Evolutionary conservation across 2,888 invertebrate genomes (phyloP).

Genomic region (Amorpha juglandis): DNA sequence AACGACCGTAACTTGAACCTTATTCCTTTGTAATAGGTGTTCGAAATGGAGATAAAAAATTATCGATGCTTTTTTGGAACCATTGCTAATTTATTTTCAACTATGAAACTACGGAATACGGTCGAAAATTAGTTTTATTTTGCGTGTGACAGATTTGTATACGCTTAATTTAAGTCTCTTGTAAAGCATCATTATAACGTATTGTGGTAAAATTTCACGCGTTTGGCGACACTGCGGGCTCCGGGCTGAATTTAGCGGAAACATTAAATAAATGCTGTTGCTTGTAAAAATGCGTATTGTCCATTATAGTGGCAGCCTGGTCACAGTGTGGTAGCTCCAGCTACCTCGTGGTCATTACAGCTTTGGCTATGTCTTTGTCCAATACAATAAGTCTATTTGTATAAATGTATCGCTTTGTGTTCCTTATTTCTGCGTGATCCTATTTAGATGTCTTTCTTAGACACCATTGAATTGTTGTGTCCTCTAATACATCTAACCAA

Average conservation of each 20-base stretch:
- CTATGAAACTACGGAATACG: conserved; percentile 32
- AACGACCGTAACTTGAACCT: conserved; percentile 34
- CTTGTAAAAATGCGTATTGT: conserved; percentile 39
- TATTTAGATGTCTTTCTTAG: too few relatives aligned
- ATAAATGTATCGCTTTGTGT: background rate
- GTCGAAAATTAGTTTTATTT: conserved; percentile 44
- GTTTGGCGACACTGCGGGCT: conserved; percentile 78
- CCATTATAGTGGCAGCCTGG: conserved; percentile 5
- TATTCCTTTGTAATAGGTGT: conserved; percentile 32
- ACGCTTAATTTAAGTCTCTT: conserved; percentile 75
- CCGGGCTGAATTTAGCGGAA: conserved; percentile 70
- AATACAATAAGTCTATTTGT: background rate
- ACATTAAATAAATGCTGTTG: conserved; percentile 48
- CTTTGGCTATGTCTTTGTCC: background rate
- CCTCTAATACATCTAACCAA: too few relatives aligned
- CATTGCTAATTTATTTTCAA: conserved; percentile 24
- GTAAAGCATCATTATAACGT: conserved; percentile 76
- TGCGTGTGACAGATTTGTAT: conserved; percentile 53
- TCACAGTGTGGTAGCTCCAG: background rate
- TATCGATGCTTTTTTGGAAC: conserved; percentile 31
- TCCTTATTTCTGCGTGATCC: background rate
- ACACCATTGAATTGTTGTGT: too few relatives aligned
- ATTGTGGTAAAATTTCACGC: conserved; percentile 82
- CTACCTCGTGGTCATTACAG: background rate
- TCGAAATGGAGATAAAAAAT: conserved; percentile 33